These are phyloP conservation scores for Hycleus cichorii DNA, from an alignment of 1,140 invertebrate species.

Conservation along the genomic window DNA sequence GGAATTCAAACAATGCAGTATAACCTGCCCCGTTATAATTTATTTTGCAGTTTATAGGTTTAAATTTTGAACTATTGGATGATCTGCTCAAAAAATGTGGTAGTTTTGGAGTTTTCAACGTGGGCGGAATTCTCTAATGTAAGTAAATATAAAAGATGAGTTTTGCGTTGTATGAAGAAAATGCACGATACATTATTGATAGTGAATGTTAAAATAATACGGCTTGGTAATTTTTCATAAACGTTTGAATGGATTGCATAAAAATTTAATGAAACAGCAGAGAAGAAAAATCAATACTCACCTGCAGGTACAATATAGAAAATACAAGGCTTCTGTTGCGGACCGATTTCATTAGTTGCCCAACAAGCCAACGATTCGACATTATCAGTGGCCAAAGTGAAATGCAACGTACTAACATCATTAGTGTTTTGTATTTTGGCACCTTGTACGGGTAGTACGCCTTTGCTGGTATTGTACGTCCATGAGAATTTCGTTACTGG, in stretches of 20 bases:
- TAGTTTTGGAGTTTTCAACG: too few relatives aligned
- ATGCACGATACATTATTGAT: too few relatives aligned
- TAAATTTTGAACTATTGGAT: too few relatives aligned
- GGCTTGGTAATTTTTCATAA: too few relatives aligned
- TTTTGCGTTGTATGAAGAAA: too few relatives aligned
- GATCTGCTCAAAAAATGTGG: too few relatives aligned
- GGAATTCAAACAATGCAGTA: too few relatives aligned
- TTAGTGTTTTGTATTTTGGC: slow-evolving; percentile 52
- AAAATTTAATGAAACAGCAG: neutral
- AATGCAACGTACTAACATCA: slow-evolving; percentile 61
- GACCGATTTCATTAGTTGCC: slow-evolving; percentile 75
- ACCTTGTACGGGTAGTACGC: slow-evolving; percentile 58
- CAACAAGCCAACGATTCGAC: slow-evolving; percentile 78
- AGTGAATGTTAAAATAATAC: too few relatives aligned
- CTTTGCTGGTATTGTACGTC: slow-evolving; percentile 70
- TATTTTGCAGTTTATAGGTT: too few relatives aligned
- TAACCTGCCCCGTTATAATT: too few relatives aligned
- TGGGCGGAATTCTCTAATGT: too few relatives aligned
- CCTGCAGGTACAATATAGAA: slow-evolving; percentile 75
- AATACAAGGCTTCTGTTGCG: slow-evolving; percentile 70
- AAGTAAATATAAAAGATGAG: too few relatives aligned
- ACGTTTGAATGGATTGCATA: neutral
- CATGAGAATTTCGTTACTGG: slow-evolving; percentile 63
- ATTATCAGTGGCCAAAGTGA: slow-evolving; percentile 56
- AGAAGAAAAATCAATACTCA: slow-evolving; percentile 44